A percentile compares a stretch with the other conserved stretches of the same genome.
Evolutionary conservation across 2,888 invertebrate genomes (phyloP).

Genomic region (Drosophila kuntzei): DNA sequence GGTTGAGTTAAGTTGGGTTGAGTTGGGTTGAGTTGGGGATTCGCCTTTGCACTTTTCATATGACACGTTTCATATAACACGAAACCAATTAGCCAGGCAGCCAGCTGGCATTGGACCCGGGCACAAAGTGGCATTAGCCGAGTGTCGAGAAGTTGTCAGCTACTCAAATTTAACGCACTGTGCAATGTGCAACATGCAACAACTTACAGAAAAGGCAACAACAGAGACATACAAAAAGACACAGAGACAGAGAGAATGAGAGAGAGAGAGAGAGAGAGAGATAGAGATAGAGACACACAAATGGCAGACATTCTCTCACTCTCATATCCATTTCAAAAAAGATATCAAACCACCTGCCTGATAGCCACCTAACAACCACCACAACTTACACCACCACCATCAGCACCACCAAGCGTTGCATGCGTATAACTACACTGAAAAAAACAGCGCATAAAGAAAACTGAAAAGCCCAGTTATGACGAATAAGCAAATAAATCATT

Average conservation of each 20-base stretch:
- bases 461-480: too few species aligned
- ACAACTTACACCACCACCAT: neutral
- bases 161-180: conserved; percentile 66
- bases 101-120: conserved; percentile 14
- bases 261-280: neutral
- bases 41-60: conserved; percentile 23
- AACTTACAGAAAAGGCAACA: conserved; percentile 23
- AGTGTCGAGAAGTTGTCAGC: conserved; percentile 60
- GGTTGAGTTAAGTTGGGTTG: neutral
- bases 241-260: neutral
- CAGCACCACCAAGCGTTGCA: neutral
- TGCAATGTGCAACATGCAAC: conserved; percentile 35
- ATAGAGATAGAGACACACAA: conserved; percentile 7
- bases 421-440: too few species aligned
- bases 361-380: neutral
- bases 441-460: too few species aligned
- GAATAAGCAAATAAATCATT: too few species aligned
- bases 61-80: conserved; percentile 53
- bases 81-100: conserved; percentile 61
- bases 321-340: conserved; percentile 25
- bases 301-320: conserved; percentile 45
- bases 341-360: conserved; percentile 20
- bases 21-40: neutral
- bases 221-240: too few species aligned
- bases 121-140: conserved; percentile 27